Evolutionary conservation across 2,113 vertebrate genomes (phyloP).

Genomic region (Naja naja): DNA sequence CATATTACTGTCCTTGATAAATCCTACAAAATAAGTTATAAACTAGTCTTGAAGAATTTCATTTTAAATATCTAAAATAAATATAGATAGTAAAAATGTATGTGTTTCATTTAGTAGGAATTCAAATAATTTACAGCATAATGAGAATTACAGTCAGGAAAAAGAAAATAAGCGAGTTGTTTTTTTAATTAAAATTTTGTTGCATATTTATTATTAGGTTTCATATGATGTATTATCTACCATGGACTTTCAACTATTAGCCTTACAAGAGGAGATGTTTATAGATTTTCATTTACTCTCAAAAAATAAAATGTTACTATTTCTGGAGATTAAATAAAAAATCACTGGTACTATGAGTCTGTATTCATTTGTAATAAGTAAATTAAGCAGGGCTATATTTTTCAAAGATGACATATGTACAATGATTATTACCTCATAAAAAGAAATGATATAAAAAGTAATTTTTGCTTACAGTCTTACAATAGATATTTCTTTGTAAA

Average conservation of each 20-base stretch:
- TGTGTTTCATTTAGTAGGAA: neutral
- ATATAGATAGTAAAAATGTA: conserved; percentile 14
- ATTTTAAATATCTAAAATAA: neutral
- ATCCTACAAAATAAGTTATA: neutral
- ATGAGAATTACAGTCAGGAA: neutral
- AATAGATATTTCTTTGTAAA: conserved; percentile 43
- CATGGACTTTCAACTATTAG: neutral
- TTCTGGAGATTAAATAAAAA: conserved; percentile 32
- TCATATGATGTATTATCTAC: neutral
- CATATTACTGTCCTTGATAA: conserved; percentile 21
- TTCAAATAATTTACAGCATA: conserved; percentile 30
- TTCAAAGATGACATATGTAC: conserved; percentile 58
- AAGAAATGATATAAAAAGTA: conserved; percentile 51
- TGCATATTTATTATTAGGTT: conserved; percentile 3
- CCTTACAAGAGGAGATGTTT: neutral
- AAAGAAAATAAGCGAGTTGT: conserved; percentile 1
- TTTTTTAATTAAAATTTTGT: conserved; percentile 1
- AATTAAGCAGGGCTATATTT: conserved; percentile 60
- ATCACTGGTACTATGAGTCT: conserved; percentile 34
- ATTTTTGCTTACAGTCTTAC: conserved; percentile 45
- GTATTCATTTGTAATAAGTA: conserved; percentile 44
- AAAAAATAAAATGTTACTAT: conserved; percentile 27
- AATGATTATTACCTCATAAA: conserved; percentile 60
- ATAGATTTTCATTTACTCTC: conserved; percentile 7
- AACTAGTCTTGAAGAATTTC: neutral